Percentiles rank a stretch among this genome's conserved stretches.
Evolutionary conservation across 2,888 invertebrate species (phyloP).

Genomic region (Linyphia triangularis): DNA sequence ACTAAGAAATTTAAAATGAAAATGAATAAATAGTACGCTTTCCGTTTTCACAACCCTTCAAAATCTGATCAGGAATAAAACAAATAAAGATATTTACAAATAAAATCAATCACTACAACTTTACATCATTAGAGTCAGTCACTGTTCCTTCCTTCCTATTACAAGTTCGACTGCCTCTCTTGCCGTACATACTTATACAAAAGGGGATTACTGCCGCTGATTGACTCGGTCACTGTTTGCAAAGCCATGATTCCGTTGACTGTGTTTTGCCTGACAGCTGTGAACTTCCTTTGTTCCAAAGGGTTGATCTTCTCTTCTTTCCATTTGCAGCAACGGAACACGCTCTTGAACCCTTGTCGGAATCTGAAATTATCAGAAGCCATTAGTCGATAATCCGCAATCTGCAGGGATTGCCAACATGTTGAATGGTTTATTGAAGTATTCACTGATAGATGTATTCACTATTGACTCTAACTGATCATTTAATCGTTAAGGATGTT

Average conservation of each 20-base stretch:
- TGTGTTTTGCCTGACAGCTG: constrained; percentile 74
- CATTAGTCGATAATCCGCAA: not conserved
- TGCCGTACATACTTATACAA: constrained; percentile 59
- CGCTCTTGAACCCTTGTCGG: constrained; percentile 76
- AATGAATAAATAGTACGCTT: no score
- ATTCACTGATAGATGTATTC: no score
- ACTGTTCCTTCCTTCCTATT: not conserved
- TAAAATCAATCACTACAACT: no score
- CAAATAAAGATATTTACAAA: no score
- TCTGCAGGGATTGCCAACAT: not conserved
- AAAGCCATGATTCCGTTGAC: constrained; percentile 76
- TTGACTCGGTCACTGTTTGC: constrained; percentile 76
- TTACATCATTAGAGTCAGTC: no score
- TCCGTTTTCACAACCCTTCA: no score
- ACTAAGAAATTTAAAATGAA: no score
- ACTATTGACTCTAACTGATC: no score
- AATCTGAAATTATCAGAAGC: constrained; percentile 66
- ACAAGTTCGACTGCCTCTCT: constrained; percentile 46
- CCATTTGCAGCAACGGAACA: constrained; percentile 75
- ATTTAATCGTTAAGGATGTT: no score
- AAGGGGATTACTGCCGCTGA: constrained; percentile 73
- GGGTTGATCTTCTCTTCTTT: constrained; percentile 71
- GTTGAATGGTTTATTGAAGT: no score
- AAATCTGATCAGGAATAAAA: no score
- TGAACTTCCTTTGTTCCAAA: constrained; percentile 73